phyloP scores from a whole-genome alignment of 1,140 invertebrate species.

The Caligus rogercresseyi region DNA sequence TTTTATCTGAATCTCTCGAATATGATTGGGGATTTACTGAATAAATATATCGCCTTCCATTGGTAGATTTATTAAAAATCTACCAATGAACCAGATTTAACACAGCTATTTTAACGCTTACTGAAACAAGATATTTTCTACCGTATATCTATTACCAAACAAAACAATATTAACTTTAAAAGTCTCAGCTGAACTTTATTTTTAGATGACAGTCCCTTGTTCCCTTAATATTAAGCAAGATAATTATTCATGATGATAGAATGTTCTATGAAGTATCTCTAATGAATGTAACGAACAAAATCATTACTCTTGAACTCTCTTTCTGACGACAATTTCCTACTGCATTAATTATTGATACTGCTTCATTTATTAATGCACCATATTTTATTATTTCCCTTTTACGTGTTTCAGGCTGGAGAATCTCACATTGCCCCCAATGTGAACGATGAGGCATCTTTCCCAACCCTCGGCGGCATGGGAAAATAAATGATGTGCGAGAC shows the following conservation, averaged over 20 bases:
- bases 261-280: neutral
- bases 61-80: too few species aligned
- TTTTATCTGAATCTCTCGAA: too few species aligned
- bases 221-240: too few species aligned
- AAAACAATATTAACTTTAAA: too few species aligned
- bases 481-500: constrained; percentile 11
- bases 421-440: constrained; percentile 63
- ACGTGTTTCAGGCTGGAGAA: constrained; percentile 23
- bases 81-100: too few species aligned
- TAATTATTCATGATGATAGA: neutral
- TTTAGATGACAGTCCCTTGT: too few species aligned
- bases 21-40: too few species aligned
- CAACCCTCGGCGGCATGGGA: constrained; percentile 52
- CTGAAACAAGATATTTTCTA: too few species aligned
- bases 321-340: constrained; percentile 3
- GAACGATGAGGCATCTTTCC: constrained; percentile 85
- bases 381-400: neutral
- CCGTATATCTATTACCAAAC: too few species aligned
- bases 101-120: too few species aligned
- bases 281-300: neutral
- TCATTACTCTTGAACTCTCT: constrained; percentile 9
- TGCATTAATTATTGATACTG: constrained; percentile 14
- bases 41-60: too few species aligned
- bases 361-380: neutral
- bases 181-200: too few species aligned